Percentiles rank a stretch among this genome's conserved stretches.
Evolutionary conservation across 2,113 vertebrate species (phyloP).

Genomic region (Microcebus ravelobensis): DNA sequence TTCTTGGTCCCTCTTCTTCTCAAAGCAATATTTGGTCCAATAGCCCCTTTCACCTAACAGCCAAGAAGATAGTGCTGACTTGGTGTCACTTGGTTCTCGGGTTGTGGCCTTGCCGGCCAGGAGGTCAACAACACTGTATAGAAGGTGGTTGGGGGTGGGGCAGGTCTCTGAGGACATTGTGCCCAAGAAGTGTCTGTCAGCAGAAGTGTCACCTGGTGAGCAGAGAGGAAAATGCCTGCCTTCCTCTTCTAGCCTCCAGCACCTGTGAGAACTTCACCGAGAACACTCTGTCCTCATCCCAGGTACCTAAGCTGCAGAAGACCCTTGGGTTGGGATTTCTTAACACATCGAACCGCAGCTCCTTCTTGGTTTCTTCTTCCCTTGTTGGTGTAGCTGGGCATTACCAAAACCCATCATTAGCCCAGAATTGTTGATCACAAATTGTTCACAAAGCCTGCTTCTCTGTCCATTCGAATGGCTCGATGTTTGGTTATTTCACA

Average conservation of each 20-base stretch:
- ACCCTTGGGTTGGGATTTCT: not conserved
- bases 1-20: not conserved
- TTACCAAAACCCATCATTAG: not conserved
- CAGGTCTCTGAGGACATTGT: not conserved
- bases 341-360: not conserved
- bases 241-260: not conserved
- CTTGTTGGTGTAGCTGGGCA: not conserved
- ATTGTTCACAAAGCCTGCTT: not conserved
- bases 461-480: not conserved
- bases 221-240: not conserved
- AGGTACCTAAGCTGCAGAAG: not conserved
- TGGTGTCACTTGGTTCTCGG: not conserved
- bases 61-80: not conserved
- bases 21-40: not conserved
- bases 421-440: not conserved
- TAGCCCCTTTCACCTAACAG: not conserved
- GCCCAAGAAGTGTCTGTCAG: not conserved
- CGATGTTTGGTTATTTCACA: not conserved
- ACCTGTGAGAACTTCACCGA: not conserved
- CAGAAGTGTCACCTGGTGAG: not conserved
- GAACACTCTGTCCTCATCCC: not conserved
- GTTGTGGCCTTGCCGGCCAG: not conserved
- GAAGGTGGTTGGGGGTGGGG: rapidly evolving
- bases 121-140: not conserved
- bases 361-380: not conserved